phyloP scores from a whole-genome alignment of 1,140 invertebrate genomes.

The Melitaea cinxia region DNA sequence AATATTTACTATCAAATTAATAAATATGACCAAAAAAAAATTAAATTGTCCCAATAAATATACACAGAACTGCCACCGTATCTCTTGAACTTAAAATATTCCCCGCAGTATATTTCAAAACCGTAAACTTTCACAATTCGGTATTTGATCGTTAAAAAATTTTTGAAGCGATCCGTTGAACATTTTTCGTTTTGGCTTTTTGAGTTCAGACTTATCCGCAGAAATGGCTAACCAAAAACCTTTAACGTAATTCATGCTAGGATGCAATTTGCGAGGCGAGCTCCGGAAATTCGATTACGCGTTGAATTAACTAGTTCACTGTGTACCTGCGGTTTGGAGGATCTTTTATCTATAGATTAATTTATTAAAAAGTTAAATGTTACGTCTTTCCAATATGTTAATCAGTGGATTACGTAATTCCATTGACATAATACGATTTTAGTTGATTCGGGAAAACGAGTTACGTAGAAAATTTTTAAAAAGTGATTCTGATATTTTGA shows the following conservation, averaged over 20 bases:
- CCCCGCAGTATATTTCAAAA: background rate
- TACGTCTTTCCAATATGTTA: background rate
- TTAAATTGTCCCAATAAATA: background rate
- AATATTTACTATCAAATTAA: background rate
- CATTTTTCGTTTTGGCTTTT: background rate
- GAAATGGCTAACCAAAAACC: constrained; percentile 9
- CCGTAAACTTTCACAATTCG: background rate
- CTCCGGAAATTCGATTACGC: constrained; percentile 12
- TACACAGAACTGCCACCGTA: background rate
- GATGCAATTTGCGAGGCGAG: constrained; percentile 13
- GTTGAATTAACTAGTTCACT: constrained; percentile 11
- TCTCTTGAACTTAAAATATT: constrained; percentile 4
- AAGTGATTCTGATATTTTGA: too few species aligned
- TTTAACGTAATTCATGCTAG: constrained; percentile 14
- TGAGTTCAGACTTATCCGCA: constrained; percentile 4
- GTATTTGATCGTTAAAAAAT: constrained; percentile 3
- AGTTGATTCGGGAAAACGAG: too few species aligned
- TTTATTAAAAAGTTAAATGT: background rate
- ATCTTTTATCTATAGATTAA: constrained; percentile 8
- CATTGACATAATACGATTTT: too few species aligned
- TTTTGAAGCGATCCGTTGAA: background rate
- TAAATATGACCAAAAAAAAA: background rate
- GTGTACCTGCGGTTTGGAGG: constrained; percentile 5
- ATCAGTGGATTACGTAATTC: background rate
- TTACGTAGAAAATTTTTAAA: too few species aligned